These are phyloP conservation scores for Ips typographus DNA, from an alignment of 1,140 invertebrate species.

Conservation along the genomic window DNA sequence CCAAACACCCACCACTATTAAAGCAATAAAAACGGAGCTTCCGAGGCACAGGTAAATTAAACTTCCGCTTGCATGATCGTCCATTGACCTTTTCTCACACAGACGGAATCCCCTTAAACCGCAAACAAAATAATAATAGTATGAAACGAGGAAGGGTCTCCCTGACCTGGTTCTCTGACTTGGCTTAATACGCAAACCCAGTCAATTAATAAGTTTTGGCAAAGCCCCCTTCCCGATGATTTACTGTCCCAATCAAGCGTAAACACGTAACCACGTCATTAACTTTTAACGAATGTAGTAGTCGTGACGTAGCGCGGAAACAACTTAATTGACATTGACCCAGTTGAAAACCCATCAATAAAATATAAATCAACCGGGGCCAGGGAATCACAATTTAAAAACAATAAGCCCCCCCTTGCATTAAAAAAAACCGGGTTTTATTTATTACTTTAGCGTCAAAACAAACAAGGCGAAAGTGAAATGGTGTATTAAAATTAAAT, in stretches of 20 bases:
- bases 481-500: conserved; percentile 19
- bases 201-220: neutral
- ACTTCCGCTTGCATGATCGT: neutral
- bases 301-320: conserved; percentile 16
- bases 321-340: conserved; percentile 19
- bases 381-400: conserved; percentile 17
- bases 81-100: conserved; percentile 4
- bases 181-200: conserved; percentile 5
- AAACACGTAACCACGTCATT: conserved; percentile 20
- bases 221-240: neutral
- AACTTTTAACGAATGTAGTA: conserved; percentile 17
- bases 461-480: conserved; percentile 21
- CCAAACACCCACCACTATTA: neutral
- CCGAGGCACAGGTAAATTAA: neutral
- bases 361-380: conserved; percentile 15
- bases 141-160: conserved; percentile 8
- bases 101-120: conserved; percentile 10
- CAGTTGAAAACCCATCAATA: conserved; percentile 19
- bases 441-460: conserved; percentile 26
- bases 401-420: conserved; percentile 10
- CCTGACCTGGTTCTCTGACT: conserved; percentile 13
- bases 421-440: conserved; percentile 18
- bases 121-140: neutral
- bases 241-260: conserved; percentile 5
- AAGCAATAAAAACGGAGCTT: neutral